Conservation (phyloP, 2,888 invertebrate species). For the Sabatieria punctata region DNA sequence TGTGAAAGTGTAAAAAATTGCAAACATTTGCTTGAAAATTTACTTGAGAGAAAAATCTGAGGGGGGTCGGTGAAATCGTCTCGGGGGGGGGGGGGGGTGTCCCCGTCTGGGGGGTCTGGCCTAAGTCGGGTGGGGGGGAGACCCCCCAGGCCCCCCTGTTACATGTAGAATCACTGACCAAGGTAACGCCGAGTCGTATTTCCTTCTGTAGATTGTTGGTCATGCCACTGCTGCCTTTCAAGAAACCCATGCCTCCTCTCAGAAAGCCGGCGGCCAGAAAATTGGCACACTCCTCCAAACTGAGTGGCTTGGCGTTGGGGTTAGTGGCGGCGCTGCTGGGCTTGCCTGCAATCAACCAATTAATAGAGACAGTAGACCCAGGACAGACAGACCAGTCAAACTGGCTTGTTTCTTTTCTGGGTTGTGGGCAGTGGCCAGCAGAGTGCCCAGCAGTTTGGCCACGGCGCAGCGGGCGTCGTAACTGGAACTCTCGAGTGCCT, state of each 20-base stretch:
- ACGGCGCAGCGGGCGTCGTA: slow-evolving; percentile 80
- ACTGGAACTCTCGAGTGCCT: slow-evolving; percentile 76
- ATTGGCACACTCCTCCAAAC: slow-evolving; percentile 68
- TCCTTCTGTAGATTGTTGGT: slow-evolving; percentile 80
- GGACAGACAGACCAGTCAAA: too few species aligned
- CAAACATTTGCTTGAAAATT: too few species aligned
- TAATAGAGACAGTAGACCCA: too few species aligned
- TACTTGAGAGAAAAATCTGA: too few species aligned
- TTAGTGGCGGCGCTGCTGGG: not conserved
- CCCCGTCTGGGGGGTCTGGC: too few species aligned
- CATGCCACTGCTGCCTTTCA: slow-evolving; percentile 48
- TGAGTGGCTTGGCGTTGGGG: slow-evolving; percentile 1
- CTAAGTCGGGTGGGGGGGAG: too few species aligned
- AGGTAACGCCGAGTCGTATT: slow-evolving; percentile 88
- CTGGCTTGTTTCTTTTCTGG: too few species aligned
- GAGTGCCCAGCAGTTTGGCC: slow-evolving; percentile 69
- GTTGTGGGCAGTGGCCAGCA: slow-evolving; percentile 48
- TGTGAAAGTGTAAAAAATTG: too few species aligned
- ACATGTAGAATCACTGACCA: slow-evolving; percentile 57
- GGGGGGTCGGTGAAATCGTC: too few species aligned
- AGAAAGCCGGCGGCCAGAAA: slow-evolving; percentile 83
- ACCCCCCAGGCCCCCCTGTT: too few species aligned
- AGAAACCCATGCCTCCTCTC: slow-evolving; percentile 76
- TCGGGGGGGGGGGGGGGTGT: too few species aligned
- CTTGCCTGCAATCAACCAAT: not conserved